Conservation (phyloP, 2,888 invertebrate species). For the Argynnis bischoffii region DNA sequence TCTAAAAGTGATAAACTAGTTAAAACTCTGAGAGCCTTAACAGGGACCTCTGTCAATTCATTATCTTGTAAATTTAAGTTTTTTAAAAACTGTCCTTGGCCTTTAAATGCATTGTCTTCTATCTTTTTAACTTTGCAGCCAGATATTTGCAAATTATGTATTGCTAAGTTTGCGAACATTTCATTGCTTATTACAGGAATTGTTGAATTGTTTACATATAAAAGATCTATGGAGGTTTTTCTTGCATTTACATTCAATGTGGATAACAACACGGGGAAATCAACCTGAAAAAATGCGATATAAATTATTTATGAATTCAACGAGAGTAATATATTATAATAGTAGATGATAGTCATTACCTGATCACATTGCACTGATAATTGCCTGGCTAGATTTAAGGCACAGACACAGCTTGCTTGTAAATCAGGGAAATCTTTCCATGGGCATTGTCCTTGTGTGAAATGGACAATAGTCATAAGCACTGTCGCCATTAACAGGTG, state of each 20-base stretch:
- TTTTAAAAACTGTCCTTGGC: conserved; percentile 90
- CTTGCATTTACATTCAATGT: conserved; percentile 87
- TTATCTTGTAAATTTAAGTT: conserved; percentile 94
- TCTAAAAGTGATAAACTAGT: conserved; percentile 90
- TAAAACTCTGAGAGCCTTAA: conserved; percentile 85
- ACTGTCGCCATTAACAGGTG: conserved; percentile 52
- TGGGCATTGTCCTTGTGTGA: conserved; percentile 87
- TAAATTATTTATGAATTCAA: background rate
- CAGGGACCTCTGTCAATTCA: conserved; percentile 89
- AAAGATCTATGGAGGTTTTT: conserved; percentile 88
- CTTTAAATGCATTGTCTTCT: conserved; percentile 88
- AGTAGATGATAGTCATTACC: conserved; percentile 55
- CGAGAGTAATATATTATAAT: background rate
- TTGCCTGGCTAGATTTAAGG: conserved; percentile 91
- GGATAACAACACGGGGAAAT: conserved; percentile 87
- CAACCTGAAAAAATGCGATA: conserved; percentile 79
- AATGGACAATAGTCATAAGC: conserved; percentile 47
- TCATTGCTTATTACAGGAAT: conserved; percentile 86
- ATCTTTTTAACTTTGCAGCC: conserved; percentile 89
- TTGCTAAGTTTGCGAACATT: conserved; percentile 86
- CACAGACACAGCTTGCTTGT: conserved; percentile 93
- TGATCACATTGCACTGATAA: conserved; percentile 95
- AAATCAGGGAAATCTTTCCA: conserved; percentile 90
- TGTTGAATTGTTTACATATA: conserved; percentile 94
- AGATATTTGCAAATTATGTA: conserved; percentile 92